Base-by-base conservation (phyloP, 2,113 vertebrate species). In the Eurystomus gularis region DNA sequence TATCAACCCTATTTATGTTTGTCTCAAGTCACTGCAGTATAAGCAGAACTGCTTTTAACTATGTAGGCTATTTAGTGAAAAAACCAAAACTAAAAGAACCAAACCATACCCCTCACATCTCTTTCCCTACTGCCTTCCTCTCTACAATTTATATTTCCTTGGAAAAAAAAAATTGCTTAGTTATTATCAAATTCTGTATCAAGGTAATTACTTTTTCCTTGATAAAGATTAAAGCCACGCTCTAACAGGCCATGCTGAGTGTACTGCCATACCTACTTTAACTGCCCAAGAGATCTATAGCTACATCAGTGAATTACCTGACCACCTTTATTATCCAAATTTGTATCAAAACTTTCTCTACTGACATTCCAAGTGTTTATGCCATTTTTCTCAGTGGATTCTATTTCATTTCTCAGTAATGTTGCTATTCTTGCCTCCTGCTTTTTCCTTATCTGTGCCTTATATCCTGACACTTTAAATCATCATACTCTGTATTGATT, bases 401-500 rank as follows among this genome's bases (percentile, higher is more conserved):
- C 73, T 70, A 76, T 93, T 94, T 92, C 44, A 83, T 94, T 90
- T 91, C 91, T 78, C 85, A 89, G 82, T 88, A 92, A 91, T 72
- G 42, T 55, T 95, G 70, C 89, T 95, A 29, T 79, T 93, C 64
- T 93, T 94, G 52, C 61, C 85, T 93, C 80, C 44, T 60, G 20
- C 29, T 86, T 95, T 78, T 94, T 75, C 42, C 55, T 62, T 82
- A 39, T 62, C 75, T 87, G 11, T 81, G 61, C 42, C 92, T 91
- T 94, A 82, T 78, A 85, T 79, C 62, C 92, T 97, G 92, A 96
- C 94, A 95, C 94, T 96, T 97, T 90, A 97, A 96, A 96, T 97
- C 92, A 94, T 85, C 70, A 44, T 61, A 65, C 52, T 89, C 33
- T 95, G 77, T 96, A 96, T 95, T 92, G 90, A 94, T 94, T 92